Base-by-base conservation (phyloP, 2,888 invertebrate genomes). In the Hanleya hanleyi region DNA sequence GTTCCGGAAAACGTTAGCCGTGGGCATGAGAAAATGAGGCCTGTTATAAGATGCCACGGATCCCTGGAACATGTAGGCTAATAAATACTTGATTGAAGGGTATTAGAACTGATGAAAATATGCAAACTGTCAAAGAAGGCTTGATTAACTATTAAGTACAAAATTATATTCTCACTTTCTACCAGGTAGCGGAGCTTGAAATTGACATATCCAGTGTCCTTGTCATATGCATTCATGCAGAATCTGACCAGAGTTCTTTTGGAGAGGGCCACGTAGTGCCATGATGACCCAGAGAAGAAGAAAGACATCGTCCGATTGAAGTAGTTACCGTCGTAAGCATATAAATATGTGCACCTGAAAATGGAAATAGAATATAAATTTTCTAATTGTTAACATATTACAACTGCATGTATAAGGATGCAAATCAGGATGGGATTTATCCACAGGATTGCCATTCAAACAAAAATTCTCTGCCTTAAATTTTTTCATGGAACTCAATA, bases 291-390 rank as follows among this genome's bases (percentile, higher is more conserved):
- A 4, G 4, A 5, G 26, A 22, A 41, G 50, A 47, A 72, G 15
- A 22, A 62, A 29, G 26, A 33, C 0, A 38, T 47, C 9, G 80
- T 80, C 41, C 79, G 75, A 66, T 83, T 81, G 69, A 75, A 67
- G 61, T 83, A 84, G 47, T 80, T 77, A 37, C 72, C 76, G 65
- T 84, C 84, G 77, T 83, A 83, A 38, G 81, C 72, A 41, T 76
- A 79, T 36, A 83, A 69, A 69, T 83, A 82, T 67, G 78, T 78
- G 76, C 84, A 82, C 5, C 84, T 84, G 77, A 32, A 77, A 77
- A 41, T 68, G 3, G 7, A 47, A 41, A 9, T 18, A 41, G 41
- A n/a, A n/a, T n/a, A n/a, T n/a, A n/a, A n/a, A n/a, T n/a, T n/a
- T n/a, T n/a, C n/a, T n/a, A n/a, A n/a, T n/a, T 41, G 41, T 12